Evolutionary conservation across 2,113 vertebrate genomes (phyloP).

Genomic region (Lamprotornis superbus): DNA sequence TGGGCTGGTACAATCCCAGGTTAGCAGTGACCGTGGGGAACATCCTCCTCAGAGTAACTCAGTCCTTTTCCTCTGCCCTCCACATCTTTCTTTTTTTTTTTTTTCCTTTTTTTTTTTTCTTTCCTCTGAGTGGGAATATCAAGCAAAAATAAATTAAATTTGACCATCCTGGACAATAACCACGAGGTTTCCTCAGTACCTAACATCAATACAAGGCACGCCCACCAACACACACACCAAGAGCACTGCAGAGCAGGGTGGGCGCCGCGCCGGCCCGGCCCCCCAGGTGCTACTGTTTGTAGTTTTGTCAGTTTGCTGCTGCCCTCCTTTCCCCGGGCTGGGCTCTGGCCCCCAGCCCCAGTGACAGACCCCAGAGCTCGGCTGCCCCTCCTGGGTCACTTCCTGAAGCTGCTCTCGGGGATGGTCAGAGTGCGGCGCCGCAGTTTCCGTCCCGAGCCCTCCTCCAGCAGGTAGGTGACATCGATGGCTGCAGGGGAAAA

Average conservation of each 20-base stretch:
- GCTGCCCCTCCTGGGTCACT: constrained; percentile 70
- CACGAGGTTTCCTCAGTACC: constrained; percentile 75
- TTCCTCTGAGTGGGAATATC: constrained; percentile 53
- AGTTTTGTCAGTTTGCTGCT: constrained; percentile 49
- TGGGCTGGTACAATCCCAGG: not conserved
- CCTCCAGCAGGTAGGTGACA: constrained; percentile 96
- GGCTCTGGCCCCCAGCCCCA: constrained; percentile 36
- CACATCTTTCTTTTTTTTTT: not conserved
- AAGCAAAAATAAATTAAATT: constrained; percentile 68
- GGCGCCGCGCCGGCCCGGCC: not conserved
- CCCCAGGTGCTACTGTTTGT: constrained; percentile 61
- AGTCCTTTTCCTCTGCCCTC: constrained; percentile 3
- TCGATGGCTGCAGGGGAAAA: constrained; percentile 83
- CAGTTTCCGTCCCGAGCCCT: constrained; percentile 89
- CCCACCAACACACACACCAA: constrained; percentile 60
- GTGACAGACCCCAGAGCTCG: constrained; percentile 12
- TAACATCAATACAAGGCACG: constrained; percentile 67
- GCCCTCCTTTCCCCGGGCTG: constrained; percentile 26
- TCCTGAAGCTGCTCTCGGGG: constrained; percentile 87
- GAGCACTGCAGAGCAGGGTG: constrained; percentile 52
- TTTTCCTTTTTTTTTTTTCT: not conserved
- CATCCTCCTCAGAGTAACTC: constrained; percentile 28
- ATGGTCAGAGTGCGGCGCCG: constrained; percentile 89
- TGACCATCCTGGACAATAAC: constrained; percentile 64
- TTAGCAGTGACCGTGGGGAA: not conserved